Conservation (phyloP, 2,888 invertebrate genomes). For the Spatulosminthurus flaviceps region DNA sequence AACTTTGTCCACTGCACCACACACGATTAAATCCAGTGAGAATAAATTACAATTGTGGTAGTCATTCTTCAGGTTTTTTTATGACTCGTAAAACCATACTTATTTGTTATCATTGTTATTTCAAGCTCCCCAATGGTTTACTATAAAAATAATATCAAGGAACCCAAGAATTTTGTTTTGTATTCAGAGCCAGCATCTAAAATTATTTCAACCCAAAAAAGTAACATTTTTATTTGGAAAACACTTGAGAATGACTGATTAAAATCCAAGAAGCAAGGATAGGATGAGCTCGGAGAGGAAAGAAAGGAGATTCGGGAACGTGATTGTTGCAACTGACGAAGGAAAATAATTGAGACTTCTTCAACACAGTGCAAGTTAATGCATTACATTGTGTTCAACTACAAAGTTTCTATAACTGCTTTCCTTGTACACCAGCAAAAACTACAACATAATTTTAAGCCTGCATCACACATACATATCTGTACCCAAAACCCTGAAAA, state of each 20-base stretch:
- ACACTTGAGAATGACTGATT: slow-evolving; percentile 32
- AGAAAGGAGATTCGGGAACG: slow-evolving; percentile 30
- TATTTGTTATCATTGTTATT: neutral
- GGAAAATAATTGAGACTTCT: slow-evolving; percentile 44
- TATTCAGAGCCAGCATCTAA: neutral
- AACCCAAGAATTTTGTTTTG: neutral
- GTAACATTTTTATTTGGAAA: slow-evolving; percentile 22
- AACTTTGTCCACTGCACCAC: too few species aligned
- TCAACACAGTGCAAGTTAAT: slow-evolving; percentile 7
- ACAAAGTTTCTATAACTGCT: too few species aligned
- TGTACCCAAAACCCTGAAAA: neutral
- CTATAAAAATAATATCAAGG: neutral
- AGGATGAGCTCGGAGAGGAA: slow-evolving; percentile 15
- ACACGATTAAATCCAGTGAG: too few species aligned
- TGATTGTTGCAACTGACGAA: slow-evolving; percentile 37
- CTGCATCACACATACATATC: neutral
- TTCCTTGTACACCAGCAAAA: too few species aligned
- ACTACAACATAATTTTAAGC: too few species aligned
- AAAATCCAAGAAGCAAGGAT: too few species aligned
- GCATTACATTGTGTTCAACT: neutral
- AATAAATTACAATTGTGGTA: too few species aligned
- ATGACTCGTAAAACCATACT: too few species aligned
- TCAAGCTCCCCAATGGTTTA: neutral
- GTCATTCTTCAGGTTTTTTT: too few species aligned
- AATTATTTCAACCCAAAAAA: slow-evolving; percentile 27